phyloP scores from a whole-genome alignment of 2,888 invertebrate genomes.

The Anoncus sp. region DNA sequence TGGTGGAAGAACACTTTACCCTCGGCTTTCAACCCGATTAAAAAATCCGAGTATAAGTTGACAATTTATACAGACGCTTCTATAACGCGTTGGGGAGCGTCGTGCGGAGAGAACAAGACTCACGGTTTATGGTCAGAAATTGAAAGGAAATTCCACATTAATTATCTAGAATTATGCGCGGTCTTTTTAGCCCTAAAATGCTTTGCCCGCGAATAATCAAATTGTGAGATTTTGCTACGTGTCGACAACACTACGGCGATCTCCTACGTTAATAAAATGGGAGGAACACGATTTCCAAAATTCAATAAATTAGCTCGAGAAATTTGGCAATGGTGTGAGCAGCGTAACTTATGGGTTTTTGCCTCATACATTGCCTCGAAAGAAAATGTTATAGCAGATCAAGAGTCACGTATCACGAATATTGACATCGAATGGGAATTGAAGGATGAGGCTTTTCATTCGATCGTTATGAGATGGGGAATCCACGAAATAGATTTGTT shows the following conservation, averaged over 20 bases:
- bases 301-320: background rate
- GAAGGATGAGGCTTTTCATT: background rate
- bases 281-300: background rate
- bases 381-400: background rate
- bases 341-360: background rate
- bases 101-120: background rate
- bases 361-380: background rate
- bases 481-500: too few relatives aligned
- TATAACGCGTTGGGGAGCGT: too few relatives aligned
- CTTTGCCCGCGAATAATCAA: too few relatives aligned
- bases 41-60: background rate
- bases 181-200: too few relatives aligned
- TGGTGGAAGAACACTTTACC: background rate
- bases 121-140: too few relatives aligned
- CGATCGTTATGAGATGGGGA: background rate
- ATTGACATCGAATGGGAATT: background rate
- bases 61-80: too few relatives aligned
- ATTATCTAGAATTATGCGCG: too few relatives aligned
- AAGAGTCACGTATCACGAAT: background rate
- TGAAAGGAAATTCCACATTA: too few relatives aligned
- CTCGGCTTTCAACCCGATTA: background rate
- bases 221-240: too few relatives aligned
- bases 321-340: constrained; percentile 6
- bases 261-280: background rate
- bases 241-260: too few relatives aligned